A percentile compares a stretch with the other conserved stretches of the same genome.
These are phyloP conservation scores for Rotaria socialis DNA, from an alignment of 2,888 invertebrate species.

Conservation along the genomic window DNA sequence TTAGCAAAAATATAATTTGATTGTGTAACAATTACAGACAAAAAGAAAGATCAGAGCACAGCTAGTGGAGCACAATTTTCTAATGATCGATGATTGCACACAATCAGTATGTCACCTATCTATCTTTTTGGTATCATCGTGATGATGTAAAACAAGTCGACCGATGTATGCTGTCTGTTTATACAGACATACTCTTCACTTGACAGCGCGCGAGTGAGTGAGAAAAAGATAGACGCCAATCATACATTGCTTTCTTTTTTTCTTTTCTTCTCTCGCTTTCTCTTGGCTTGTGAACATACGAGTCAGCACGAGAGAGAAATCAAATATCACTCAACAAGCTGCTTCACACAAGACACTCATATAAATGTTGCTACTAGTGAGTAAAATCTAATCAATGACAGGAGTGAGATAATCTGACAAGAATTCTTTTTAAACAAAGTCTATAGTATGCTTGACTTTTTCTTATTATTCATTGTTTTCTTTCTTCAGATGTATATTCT, in stretches of 20 bases:
- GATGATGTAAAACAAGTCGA: background rate
- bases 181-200: background rate
- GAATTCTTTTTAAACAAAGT: background rate
- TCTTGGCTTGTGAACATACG: background rate
- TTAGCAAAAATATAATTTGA: background rate
- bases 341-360: background rate
- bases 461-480: background rate
- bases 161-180: background rate
- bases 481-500: background rate
- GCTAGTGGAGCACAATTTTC: background rate
- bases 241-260: background rate
- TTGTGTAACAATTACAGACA: background rate
- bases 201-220: background rate
- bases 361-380: background rate
- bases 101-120: background rate
- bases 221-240: background rate
- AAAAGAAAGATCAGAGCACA: background rate
- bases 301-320: background rate
- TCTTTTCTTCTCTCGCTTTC: background rate
- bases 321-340: constrained; percentile 32
- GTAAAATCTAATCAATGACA: constrained; percentile 13
- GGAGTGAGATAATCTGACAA: constrained; percentile 29
- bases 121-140: background rate
- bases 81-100: background rate
- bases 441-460: background rate